A percentile compares a stretch with the other conserved stretches of the same genome.
These are phyloP conservation scores for Montipora capitata DNA, from an alignment of 92 coral and sea anemone species.

Conservation along the genomic window DNA sequence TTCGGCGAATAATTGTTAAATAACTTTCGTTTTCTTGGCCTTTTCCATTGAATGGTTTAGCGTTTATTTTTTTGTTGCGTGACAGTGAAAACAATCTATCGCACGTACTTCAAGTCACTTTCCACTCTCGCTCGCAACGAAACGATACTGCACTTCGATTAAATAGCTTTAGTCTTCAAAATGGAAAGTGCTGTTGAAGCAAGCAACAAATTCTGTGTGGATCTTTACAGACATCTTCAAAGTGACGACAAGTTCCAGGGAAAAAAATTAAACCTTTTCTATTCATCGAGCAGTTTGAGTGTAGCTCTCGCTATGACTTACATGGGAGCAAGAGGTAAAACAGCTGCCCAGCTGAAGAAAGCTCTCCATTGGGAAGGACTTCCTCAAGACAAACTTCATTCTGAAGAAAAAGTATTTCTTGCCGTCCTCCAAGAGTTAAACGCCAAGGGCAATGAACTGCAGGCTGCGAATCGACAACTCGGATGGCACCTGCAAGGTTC, in stretches of 20 bases:
- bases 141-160: too few relatives aligned
- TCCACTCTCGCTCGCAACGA: too few relatives aligned
- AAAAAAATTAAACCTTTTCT: slow-evolving; percentile 71
- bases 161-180: background rate
- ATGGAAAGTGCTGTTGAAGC: slow-evolving; percentile 67
- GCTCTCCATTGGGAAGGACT: slow-evolving; percentile 87
- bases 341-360: slow-evolving; percentile 87
- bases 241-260: slow-evolving; percentile 27
- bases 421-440: slow-evolving; percentile 67
- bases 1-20: too few relatives aligned
- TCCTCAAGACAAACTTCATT: slow-evolving; percentile 64
- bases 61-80: too few relatives aligned
- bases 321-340: slow-evolving; percentile 87
- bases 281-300: slow-evolving; percentile 74
- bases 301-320: slow-evolving; percentile 92
- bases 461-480: slow-evolving; percentile 80
- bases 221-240: slow-evolving; percentile 65
- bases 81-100: too few relatives aligned
- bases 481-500: slow-evolving; percentile 62
- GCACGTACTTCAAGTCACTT: too few relatives aligned
- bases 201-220: slow-evolving; percentile 80
- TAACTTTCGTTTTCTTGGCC: too few relatives aligned
- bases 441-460: slow-evolving; percentile 68
- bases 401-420: slow-evolving; percentile 73
- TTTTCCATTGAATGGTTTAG: slow-evolving; percentile 16